Base-by-base conservation (phyloP, 1,140 invertebrate species). In the Microplitis mediator region DNA sequence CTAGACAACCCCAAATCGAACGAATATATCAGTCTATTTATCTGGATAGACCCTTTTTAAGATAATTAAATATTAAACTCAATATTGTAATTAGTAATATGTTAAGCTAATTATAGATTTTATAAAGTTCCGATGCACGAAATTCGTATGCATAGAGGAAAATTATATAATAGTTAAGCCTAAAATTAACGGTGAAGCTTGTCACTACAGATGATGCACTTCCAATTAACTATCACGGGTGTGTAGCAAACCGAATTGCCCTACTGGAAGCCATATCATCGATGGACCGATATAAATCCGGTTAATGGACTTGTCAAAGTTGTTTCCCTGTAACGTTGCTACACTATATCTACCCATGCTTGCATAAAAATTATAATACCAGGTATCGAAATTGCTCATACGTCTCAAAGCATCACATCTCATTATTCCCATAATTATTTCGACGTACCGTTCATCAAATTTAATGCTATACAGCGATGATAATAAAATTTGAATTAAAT, bases 271-370 rank as follows among this genome's bases (percentile, higher is more conserved):
- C 45, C n/a, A 56, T 66, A 60, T 66, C 62, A 16, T 13, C 54
- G 51, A 65, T 72, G 62, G 35, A 66, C 63, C 63, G 51, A 54
- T 34, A 66, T 72, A 39, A 72, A 72, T 72, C 70, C 63, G 35
- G 35, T 66, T 66, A 65, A 72, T 72, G 54, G 65, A 68, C 58
- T 50, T 60, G 35, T 62, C 52, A 9, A 23, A 45, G 64, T 66
- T 45, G 39, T 45, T 45, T 45, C 39, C 11, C 11, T 51, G 9
- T 52, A 16, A 52, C 34, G 9, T 50, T 23, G 63, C 32, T 16
- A 5, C 31, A n/a, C 8, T 4, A 6, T 45, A 45, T 11, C 39
- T 45, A 45, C 11, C 39, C 11, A 11, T 45, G 39, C 11, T 45
- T 45, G 6, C 39, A 45, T 45, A 45, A 45, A 45, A 45, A 45